Evolutionary conservation across 2,888 invertebrate species (phyloP).

Genomic region (Adela reaumurella): DNA sequence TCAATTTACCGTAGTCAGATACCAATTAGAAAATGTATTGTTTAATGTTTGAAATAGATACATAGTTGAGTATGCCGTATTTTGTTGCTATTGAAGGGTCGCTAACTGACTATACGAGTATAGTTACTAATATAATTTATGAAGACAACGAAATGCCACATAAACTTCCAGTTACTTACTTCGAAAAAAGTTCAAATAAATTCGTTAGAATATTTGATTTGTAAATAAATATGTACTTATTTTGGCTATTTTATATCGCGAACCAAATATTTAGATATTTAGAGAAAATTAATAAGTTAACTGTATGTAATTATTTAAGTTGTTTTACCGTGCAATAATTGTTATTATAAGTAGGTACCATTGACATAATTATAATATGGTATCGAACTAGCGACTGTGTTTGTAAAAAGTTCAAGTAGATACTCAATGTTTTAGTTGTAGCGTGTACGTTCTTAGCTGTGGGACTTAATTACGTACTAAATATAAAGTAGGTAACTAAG

Average conservation of each 20-base stretch:
- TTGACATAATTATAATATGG: too few species aligned
- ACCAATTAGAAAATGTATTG: too few species aligned
- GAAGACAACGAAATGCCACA: background rate
- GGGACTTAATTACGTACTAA: background rate
- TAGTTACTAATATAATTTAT: background rate
- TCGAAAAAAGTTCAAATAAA: background rate
- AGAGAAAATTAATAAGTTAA: too few species aligned
- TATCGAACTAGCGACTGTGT: background rate
- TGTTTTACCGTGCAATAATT: background rate
- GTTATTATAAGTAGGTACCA: background rate
- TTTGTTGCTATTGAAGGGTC: too few species aligned
- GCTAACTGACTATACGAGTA: too few species aligned
- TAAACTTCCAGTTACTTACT: background rate
- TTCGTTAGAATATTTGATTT: background rate
- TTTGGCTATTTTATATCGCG: background rate
- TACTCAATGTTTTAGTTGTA: background rate
- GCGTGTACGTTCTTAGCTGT: background rate
- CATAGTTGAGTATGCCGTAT: too few species aligned
- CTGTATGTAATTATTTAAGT: background rate
- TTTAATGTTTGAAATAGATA: too few species aligned
- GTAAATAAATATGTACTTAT: background rate
- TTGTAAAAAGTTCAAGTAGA: background rate
- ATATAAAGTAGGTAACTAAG: background rate
- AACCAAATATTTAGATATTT: background rate
- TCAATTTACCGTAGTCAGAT: too few species aligned